phyloP scores from a whole-genome alignment of 2,888 invertebrate species.

The Plagodis pulveraria region DNA sequence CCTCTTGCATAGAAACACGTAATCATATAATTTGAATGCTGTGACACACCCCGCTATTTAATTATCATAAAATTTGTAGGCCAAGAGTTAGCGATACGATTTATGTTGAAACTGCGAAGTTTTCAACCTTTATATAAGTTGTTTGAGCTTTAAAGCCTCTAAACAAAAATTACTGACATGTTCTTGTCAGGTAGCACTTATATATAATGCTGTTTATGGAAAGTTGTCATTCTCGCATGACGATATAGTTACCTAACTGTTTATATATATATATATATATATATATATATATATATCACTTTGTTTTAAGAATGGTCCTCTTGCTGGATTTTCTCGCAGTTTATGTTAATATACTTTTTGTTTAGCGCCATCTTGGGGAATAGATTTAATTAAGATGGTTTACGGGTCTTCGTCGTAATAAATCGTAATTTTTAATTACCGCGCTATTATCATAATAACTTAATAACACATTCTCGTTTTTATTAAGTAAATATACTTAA shows the following conservation, averaged over 20 bases:
- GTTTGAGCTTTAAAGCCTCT: no score
- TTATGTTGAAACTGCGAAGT: no score
- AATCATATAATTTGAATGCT: constrained; percentile 46
- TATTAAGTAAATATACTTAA: no score
- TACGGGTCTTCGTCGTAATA: constrained; percentile 4
- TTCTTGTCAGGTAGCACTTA: neutral
- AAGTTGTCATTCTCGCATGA: neutral
- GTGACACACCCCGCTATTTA: constrained; percentile 38
- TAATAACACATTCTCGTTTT: no score
- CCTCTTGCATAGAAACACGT: constrained; percentile 51
- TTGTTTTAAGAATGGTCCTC: constrained; percentile 1
- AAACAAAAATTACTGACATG: neutral
- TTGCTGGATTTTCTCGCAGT: constrained; percentile 3
- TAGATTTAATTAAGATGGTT: constrained; percentile 11
- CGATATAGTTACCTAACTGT: no score
- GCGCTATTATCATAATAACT: no score
- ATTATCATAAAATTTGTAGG: constrained; percentile 8
- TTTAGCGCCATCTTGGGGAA: constrained; percentile 13
- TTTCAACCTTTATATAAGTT: no score
- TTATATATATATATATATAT: no score
- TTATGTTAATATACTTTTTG: constrained; percentile 4
- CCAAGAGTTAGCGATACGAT: neutral
- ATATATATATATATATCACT: no score
- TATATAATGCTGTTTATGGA: neutral
- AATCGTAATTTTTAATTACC: constrained; percentile 20